Evolutionary conservation across 2,113 vertebrate genomes (phyloP), one percentile per base, ranked within the genome.

Genomic region (Hystrix brachyura): DNA sequence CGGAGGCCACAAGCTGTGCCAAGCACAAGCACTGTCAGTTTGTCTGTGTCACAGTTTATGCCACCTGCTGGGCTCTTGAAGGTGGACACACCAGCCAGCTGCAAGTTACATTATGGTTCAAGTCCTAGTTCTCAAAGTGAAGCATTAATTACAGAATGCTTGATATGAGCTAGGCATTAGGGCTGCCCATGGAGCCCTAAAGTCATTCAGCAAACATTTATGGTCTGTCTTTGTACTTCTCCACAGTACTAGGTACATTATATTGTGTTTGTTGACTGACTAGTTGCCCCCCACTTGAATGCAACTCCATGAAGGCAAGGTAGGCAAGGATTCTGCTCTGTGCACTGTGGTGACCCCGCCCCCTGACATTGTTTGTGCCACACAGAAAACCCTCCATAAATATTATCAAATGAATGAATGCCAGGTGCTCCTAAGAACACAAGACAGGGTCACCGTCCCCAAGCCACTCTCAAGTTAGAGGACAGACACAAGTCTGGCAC

Each of bases 211-310:
- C 53, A 85, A 85, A 79, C 19, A 23, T 9, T 23, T 12, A n/a
- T 0, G 6, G 81, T n/a, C 8, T 17, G 14, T 57, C 48, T 55
- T 5, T 60, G 51, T 34, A 19, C 53, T 84, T 65, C 81, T 82
- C 38, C 5, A 3, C 0, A 23, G 62, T 34, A 21, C 48, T 62
- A 4, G n/a, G 14, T 2, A 1, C 0, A 1, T 1, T 12, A 0
- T 8, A 23, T 10, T 19, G 1, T 32, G 55, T 48, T 72, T 32
- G 46, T 38, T 80, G 21, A 57, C 34, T 62, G 32, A 21, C n/a
- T 15, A 29, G 46, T 60, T 62, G 51, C 21, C 38, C 7, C 7
- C 23, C 3, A 2, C 29, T 18, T 71, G 43, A 38, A 55, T 12
- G 25, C 17, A 51, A 27, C 27, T 7, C 48, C 48, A 27, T 1